Conservation (phyloP, 2,797 vertebrate species). For the Sylvia borin region DNA sequence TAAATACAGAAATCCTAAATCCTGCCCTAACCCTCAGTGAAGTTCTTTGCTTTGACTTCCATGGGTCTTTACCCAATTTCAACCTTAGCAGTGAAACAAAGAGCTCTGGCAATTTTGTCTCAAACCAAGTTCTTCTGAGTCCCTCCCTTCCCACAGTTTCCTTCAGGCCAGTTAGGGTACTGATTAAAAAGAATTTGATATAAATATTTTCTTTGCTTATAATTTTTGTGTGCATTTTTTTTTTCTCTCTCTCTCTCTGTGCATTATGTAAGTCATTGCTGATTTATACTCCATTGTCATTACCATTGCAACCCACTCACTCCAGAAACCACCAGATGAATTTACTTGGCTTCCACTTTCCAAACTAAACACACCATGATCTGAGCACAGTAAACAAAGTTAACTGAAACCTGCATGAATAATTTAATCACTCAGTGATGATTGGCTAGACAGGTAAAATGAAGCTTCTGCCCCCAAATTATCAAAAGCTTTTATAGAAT, state of each 20-base stretch:
- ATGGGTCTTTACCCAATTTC: neutral
- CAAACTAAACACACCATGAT: neutral
- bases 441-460: constrained; percentile 43
- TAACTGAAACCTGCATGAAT: constrained; percentile 64
- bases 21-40: neutral
- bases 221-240: neutral
- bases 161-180: neutral
- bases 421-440: constrained; percentile 59
- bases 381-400: constrained; percentile 52
- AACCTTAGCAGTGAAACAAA: neutral
- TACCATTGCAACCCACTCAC: fast-evolving
- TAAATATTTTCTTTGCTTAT: neutral
- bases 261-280: neutral
- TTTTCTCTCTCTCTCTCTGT: too few species aligned
- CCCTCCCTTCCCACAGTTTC: neutral
- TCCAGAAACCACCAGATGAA: neutral
- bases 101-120: neutral
- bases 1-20: neutral
- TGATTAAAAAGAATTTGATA: neutral
- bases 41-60: neutral
- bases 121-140: neutral
- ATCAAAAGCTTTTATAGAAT: constrained; percentile 76
- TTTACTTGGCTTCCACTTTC: neutral
- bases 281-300: fast-evolving
- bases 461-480: constrained; percentile 65